Evolutionary conservation across 2,113 vertebrate species (phyloP).

Genomic region (Xiphophorus couchianus): DNA sequence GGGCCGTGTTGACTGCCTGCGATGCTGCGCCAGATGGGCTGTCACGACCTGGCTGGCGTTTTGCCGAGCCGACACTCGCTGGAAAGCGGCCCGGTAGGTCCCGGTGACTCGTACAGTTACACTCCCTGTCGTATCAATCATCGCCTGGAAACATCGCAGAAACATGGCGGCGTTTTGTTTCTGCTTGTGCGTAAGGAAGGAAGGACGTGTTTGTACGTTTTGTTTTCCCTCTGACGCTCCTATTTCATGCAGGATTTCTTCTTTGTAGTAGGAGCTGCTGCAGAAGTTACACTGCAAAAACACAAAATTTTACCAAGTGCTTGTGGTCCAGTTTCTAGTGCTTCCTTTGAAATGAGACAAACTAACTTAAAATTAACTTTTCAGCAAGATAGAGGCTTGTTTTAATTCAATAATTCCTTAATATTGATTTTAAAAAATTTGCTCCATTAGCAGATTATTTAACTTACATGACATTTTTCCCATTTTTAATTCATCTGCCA

Average conservation of each 20-base stretch:
- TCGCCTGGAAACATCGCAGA: constrained; percentile 18
- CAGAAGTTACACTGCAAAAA: constrained; percentile 1
- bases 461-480: too few species aligned
- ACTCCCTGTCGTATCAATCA: constrained; percentile 66
- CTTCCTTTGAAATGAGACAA: too few species aligned
- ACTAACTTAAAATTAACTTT: too few species aligned
- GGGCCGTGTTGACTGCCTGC: constrained; percentile 60
- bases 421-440: too few species aligned
- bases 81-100: constrained; percentile 48
- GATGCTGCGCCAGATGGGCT: constrained; percentile 62
- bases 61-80: constrained; percentile 55
- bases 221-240: neutral
- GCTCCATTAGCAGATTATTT: too few species aligned
- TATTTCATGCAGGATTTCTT: constrained; percentile 23
- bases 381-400: too few species aligned
- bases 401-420: too few species aligned
- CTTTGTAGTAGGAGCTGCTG: neutral
- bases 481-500: too few species aligned
- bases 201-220: constrained; percentile 8
- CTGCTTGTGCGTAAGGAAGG: neutral
- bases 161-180: neutral
- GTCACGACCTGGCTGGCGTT: constrained; percentile 64
- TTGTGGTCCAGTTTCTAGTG: too few species aligned
- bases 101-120: constrained; percentile 55
- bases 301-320: too few species aligned